Evolutionary conservation across 1,140 invertebrate genomes (phyloP).

Genomic region (Lepeophtheirus salmonis): DNA sequence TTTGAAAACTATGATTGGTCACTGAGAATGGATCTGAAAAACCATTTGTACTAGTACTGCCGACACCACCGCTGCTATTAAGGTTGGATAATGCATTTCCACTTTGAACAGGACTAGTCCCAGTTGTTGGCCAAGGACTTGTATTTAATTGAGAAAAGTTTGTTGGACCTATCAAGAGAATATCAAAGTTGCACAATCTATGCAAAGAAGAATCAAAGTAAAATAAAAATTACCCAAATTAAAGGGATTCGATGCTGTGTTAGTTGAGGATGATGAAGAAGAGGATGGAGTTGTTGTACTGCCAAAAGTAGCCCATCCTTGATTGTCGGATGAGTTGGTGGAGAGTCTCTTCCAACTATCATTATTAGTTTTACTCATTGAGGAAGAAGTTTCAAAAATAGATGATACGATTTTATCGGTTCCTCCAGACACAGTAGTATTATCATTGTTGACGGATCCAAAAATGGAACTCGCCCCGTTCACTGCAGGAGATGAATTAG

Average conservation of each 20-base stretch:
- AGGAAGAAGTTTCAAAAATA: neutral
- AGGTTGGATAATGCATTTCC: neutral
- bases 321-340: neutral
- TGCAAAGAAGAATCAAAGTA: too few relatives aligned
- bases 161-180: neutral
- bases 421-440: neutral
- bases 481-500: neutral
- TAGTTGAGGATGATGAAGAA: neutral
- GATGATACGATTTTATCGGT: neutral
- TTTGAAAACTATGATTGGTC: neutral
- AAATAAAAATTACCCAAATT: too few relatives aligned
- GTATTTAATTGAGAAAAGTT: conserved; percentile 12
- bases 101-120: conserved; percentile 12
- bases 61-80: too few relatives aligned
- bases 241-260: neutral
- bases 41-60: neutral
- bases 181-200: too few relatives aligned
- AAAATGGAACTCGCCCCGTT: neutral
- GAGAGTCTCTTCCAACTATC: neutral
- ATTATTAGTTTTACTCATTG: neutral
- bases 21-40: neutral
- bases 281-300: neutral
- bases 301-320: neutral
- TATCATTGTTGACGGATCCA: neutral
- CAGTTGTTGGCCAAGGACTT: conserved; percentile 13